Base-by-base conservation (phyloP, 2,888 invertebrate genomes). In the Chrysolina haemoptera region DNA sequence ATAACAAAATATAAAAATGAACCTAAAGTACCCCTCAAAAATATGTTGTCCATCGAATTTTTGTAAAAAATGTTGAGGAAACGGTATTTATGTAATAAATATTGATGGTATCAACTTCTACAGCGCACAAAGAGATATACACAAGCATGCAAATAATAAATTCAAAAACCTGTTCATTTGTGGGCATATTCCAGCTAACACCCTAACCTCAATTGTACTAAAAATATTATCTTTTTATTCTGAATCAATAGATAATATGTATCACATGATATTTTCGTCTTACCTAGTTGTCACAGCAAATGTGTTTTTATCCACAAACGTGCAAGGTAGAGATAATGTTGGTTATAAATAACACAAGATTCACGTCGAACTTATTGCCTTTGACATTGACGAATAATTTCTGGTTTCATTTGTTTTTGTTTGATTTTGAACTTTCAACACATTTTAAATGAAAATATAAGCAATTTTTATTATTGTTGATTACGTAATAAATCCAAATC, bases 121-220 rank as follows among this genome's bases (percentile, higher is more conserved):
- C n/a, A 10, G 20, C 2, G 62, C 18, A 62, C 48, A 76, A 8
- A 41, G 50, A 70, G 35, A 12, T 35, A 55, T 22, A 68, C 27
- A 27, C 35, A 48, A 27, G 40, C 48, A 48, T 14, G 12, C 6
- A 18, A n/a, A 62, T 12, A 62, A 3, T 48, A 50, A 18, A 46
- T 6, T 41, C n/a, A 55, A 64, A 78, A 82, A 84, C 84, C 84
- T 84, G 80, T 72, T 84, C 82, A 74, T 84, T 83, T 74, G 80
- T 81, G 22, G 81, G 80, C 84, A 84, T 83, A 59, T 65, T 78
- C 70, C 68, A 64, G 68, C 20, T 18, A 55, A 20, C 40, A 40
- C 27, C 20, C 53, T 55, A 67, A 67, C 53, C 67, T 53, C 67
- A 40, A 40, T 18, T 18, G 16, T 20, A 55, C 67, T 67, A 43